These are phyloP conservation scores for Noctua janthina DNA, from an alignment of 2,888 invertebrate species.

Conservation along the genomic window DNA sequence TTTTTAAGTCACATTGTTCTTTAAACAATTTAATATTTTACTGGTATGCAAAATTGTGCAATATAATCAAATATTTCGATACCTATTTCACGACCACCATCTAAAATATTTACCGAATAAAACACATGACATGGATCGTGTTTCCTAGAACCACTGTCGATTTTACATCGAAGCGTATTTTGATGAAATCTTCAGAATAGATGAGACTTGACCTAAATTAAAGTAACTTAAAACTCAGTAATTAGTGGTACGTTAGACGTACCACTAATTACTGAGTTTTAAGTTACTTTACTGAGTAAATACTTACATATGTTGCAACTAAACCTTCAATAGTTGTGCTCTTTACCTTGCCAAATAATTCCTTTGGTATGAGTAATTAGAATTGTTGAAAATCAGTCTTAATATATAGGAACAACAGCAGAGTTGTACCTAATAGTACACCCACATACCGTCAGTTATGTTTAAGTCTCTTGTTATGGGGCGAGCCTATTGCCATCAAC, in stretches of 20 bases:
- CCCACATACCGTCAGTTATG: neutral
- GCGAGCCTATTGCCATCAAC: neutral
- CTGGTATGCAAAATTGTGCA: neutral
- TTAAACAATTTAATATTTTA: neutral
- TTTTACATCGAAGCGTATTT: neutral
- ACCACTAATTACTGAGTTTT: neutral
- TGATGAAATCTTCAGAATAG: constrained; percentile 35
- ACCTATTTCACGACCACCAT: neutral
- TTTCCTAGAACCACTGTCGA: neutral
- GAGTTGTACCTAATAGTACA: neutral
- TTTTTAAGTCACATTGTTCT: neutral
- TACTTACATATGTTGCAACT: constrained; percentile 6
- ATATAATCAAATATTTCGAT: neutral
- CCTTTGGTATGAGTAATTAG: neutral
- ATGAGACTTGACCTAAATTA: constrained; percentile 17
- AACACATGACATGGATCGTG: neutral
- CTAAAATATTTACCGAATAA: neutral
- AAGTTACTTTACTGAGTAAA: neutral
- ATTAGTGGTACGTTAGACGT: constrained; percentile 11
- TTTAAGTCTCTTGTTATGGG: neutral
- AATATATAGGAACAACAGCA: neutral
- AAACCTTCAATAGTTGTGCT: constrained; percentile 12
- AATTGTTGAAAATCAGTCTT: neutral
- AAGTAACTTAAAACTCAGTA: constrained; percentile 8
- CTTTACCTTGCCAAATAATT: constrained; percentile 6